phyloP scores from a whole-genome alignment of 2,797 vertebrate species.

The Lacerta bilineata region DNA sequence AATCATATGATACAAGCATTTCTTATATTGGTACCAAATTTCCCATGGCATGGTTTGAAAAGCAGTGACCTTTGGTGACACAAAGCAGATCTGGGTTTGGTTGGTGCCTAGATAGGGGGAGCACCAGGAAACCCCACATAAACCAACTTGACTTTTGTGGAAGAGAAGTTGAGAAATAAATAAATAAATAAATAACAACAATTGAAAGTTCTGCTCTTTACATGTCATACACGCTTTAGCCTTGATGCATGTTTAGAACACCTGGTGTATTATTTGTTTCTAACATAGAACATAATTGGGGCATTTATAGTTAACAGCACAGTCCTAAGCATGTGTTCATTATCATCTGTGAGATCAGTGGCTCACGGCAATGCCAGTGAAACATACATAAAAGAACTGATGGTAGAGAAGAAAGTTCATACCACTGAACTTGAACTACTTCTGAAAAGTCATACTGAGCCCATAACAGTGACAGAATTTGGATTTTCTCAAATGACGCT shows the following conservation, averaged over 20 bases:
- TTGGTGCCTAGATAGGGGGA: background rate
- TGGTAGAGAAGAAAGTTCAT: too few species aligned
- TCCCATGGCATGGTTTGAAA: background rate
- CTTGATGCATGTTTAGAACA: background rate
- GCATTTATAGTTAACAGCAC: background rate
- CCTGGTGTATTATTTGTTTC: background rate
- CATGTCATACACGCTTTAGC: background rate
- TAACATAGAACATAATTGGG: background rate
- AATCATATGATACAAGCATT: conserved; percentile 8
- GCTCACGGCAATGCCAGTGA: too few species aligned
- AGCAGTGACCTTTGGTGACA: background rate
- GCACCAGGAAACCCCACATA: background rate
- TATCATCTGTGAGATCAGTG: background rate
- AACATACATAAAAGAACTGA: too few species aligned
- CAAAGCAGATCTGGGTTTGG: background rate
- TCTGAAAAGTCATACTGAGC: too few species aligned
- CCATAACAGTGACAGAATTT: conserved; percentile 11
- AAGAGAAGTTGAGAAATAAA: background rate
- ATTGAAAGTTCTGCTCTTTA: background rate
- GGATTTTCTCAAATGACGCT: conserved; percentile 2
- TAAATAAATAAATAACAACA: background rate
- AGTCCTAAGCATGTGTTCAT: background rate
- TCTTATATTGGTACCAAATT: background rate
- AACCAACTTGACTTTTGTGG: background rate
- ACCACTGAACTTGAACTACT: too few species aligned